A percentile compares a stretch with the other conserved stretches of the same genome.
phyloP scores from a whole-genome alignment of 1,140 invertebrate species.

The Brachionus paranguensis region DNA sequence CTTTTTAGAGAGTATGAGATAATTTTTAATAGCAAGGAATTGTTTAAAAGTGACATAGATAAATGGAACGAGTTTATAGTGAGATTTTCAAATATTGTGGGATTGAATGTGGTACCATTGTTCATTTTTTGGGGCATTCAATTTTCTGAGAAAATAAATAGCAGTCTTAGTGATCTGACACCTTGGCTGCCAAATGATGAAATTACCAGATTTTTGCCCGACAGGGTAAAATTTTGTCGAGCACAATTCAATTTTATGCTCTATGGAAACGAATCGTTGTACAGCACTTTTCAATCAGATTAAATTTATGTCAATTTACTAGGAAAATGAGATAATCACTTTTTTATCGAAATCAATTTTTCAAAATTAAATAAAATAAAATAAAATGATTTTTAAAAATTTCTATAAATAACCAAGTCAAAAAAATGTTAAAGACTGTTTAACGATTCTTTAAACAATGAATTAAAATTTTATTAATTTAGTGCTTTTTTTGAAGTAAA shows the following conservation, averaged over 20 bases:
- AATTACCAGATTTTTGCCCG: neutral
- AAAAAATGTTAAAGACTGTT: no score
- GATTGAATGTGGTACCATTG: neutral
- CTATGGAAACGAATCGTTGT: neutral
- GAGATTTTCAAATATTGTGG: conserved; percentile 27
- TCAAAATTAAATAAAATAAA: neutral
- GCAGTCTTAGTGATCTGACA: neutral
- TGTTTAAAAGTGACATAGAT: neutral
- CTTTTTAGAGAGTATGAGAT: conserved; percentile 21
- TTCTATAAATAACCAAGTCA: no score
- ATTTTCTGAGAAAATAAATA: neutral
- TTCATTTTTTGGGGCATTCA: conserved; percentile 15
- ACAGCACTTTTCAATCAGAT: neutral
- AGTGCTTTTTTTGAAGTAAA: no score
- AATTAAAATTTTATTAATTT: no score
- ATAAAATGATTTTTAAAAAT: no score
- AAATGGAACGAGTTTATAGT: conserved; percentile 38
- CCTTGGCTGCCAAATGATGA: conserved; percentile 19
- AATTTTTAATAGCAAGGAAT: neutral
- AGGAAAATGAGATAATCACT: neutral
- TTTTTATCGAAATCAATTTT: neutral
- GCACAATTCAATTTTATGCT: conserved; percentile 4
- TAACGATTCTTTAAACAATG: no score
- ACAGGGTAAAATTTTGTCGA: conserved; percentile 22
- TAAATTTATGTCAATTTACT: neutral